Percentiles rank a stretch among this genome's conserved stretches.
Evolutionary conservation across 2,113 vertebrate genomes (phyloP).

Genomic region (Atractosteus spatula): DNA sequence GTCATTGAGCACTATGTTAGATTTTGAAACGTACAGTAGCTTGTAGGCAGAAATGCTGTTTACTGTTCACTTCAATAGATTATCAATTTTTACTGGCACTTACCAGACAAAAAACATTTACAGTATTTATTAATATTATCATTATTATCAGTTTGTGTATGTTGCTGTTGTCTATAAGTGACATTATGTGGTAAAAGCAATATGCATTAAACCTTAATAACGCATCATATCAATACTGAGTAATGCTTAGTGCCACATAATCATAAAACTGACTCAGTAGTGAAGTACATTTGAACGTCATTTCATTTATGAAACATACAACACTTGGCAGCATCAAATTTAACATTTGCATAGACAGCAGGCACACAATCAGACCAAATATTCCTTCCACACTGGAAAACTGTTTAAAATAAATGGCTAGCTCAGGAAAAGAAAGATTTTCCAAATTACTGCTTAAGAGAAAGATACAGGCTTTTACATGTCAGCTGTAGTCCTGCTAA

Average conservation of each 20-base stretch:
- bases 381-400: neutral
- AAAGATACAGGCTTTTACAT: neutral
- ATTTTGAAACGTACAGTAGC: constrained; percentile 25
- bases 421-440: neutral
- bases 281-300: neutral
- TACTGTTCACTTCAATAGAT: constrained; percentile 31
- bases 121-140: too few species aligned
- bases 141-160: too few species aligned
- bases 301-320: constrained; percentile 17
- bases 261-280: neutral
- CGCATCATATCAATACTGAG: too few species aligned
- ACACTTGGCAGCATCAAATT: constrained; percentile 3
- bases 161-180: too few species aligned
- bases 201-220: too few species aligned
- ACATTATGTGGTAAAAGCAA: too few species aligned
- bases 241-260: neutral
- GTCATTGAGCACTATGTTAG: constrained; percentile 32
- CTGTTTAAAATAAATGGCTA: too few species aligned
- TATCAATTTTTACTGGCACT: constrained; percentile 17
- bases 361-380: neutral
- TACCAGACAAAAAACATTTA: neutral
- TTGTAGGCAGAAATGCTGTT: constrained; percentile 11
- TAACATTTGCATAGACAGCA: constrained; percentile 18
- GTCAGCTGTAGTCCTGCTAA: neutral
- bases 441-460: neutral